Conservation (phyloP, 2,797 vertebrate genomes). For the Sebastes kiyomatsui region DNA sequence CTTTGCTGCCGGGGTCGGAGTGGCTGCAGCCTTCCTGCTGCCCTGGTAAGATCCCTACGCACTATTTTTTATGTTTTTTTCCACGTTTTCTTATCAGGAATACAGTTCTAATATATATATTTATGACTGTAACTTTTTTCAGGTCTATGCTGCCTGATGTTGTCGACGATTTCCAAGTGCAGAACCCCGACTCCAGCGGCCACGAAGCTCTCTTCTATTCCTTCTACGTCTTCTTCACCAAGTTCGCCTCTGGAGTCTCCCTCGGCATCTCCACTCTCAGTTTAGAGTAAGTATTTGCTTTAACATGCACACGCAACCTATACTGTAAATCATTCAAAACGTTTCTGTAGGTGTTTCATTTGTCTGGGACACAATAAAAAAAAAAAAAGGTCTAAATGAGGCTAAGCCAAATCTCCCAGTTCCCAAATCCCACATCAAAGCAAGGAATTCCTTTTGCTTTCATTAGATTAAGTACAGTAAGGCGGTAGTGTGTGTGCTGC, state of each 20-base stretch:
- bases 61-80: accelerated
- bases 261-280: conserved; percentile 96
- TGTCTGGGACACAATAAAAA: neutral
- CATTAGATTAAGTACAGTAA: conserved; percentile 43
- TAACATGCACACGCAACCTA: neutral
- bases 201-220: conserved; percentile 98
- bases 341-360: neutral
- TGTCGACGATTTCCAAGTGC: conserved; percentile 94
- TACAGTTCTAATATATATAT: neutral
- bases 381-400: conserved; percentile 1
- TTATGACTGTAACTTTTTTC: neutral
- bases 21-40: conserved; percentile 93
- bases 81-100: neutral
- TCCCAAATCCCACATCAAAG: conserved; percentile 68
- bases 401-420: conserved; percentile 48
- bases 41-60: conserved; percentile 87
- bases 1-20: conserved; percentile 89
- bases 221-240: conserved; percentile 99
- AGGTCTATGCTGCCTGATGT: conserved; percentile 99
- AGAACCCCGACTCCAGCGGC: conserved; percentile 86
- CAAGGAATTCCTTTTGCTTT: conserved; percentile 21
- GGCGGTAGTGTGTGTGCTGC: neutral
- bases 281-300: conserved; percentile 88
- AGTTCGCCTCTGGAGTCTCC: conserved; percentile 95
- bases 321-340: neutral